Evolutionary conservation across 2,888 invertebrate species (phyloP).

Genomic region (Vannuccia rotundouncinata): DNA sequence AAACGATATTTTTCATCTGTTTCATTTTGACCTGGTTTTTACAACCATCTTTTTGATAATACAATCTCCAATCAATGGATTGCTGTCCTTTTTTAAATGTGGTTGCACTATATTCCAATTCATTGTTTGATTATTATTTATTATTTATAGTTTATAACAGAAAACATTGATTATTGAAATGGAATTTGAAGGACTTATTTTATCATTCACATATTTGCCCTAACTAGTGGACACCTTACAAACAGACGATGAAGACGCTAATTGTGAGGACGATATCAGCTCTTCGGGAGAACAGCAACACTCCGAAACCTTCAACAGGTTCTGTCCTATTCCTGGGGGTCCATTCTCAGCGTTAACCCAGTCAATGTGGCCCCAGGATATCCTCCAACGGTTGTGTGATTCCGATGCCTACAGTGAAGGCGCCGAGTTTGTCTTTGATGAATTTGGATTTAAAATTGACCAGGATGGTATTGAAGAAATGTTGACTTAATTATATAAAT

Average conservation of each 20-base stretch:
- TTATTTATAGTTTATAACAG: background rate
- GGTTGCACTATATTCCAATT: background rate
- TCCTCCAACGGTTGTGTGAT: slow-evolving; percentile 60
- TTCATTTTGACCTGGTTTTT: background rate
- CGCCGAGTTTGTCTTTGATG: slow-evolving; percentile 78
- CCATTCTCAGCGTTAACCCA: slow-evolving; percentile 88
- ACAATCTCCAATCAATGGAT: too few species aligned
- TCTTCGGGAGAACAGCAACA: background rate
- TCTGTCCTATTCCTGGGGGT: slow-evolving; percentile 61
- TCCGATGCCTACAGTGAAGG: slow-evolving; percentile 70
- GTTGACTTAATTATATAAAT: too few species aligned
- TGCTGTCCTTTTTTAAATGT: too few species aligned
- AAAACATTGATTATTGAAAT: too few species aligned
- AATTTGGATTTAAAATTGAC: slow-evolving; percentile 93
- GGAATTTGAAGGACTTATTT: too few species aligned
- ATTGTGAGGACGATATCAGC: background rate
- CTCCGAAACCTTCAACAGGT: slow-evolving; percentile 41
- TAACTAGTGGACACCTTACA: background rate
- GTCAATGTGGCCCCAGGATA: slow-evolving; percentile 93
- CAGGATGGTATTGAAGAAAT: slow-evolving; percentile 71
- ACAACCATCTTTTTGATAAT: too few species aligned
- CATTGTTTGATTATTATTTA: background rate
- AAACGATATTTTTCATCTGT: background rate
- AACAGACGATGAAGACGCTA: slow-evolving; percentile 7
- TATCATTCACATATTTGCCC: too few species aligned